phyloP scores from a whole-genome alignment of 2,797 vertebrate genomes.

The Oreochromis mossambicus region DNA sequence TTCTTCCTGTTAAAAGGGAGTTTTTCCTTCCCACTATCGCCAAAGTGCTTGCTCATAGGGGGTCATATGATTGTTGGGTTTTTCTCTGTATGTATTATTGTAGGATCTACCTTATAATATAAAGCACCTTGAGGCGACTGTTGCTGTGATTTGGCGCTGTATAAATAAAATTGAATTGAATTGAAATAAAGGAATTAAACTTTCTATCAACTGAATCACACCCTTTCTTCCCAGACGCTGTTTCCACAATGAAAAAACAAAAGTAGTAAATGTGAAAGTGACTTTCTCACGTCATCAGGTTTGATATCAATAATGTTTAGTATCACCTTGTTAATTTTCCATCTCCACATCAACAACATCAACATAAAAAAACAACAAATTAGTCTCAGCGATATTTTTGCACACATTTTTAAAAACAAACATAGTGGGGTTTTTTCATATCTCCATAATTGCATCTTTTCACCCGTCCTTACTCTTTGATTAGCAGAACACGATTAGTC shows the following conservation, averaged over 20 bases:
- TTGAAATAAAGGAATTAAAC: not conserved
- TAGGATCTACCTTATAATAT: too few species aligned
- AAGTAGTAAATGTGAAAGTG: rapidly evolving
- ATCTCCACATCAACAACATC: not conserved
- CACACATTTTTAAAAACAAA: not conserved
- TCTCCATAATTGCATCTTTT: not conserved
- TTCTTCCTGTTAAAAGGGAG: too few species aligned
- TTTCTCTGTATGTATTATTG: too few species aligned
- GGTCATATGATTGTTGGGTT: too few species aligned
- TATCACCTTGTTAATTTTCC: not conserved
- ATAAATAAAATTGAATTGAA: not conserved
- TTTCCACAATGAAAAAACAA: not conserved
- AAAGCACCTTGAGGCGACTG: too few species aligned
- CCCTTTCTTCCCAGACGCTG: not conserved
- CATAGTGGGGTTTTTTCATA: not conserved
- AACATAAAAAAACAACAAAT: not conserved
- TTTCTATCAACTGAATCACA: not conserved
- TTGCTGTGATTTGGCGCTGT: too few species aligned
- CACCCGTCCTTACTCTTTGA: not conserved
- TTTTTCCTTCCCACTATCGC: too few species aligned
- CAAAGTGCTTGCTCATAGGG: too few species aligned
- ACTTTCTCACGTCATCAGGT: not conserved
- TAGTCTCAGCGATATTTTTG: not conserved
- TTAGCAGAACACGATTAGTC: not conserved
- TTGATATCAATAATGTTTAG: not conserved